Evolutionary conservation across 1,140 invertebrate genomes (phyloP).

Genomic region (Drosophila watanabei): DNA sequence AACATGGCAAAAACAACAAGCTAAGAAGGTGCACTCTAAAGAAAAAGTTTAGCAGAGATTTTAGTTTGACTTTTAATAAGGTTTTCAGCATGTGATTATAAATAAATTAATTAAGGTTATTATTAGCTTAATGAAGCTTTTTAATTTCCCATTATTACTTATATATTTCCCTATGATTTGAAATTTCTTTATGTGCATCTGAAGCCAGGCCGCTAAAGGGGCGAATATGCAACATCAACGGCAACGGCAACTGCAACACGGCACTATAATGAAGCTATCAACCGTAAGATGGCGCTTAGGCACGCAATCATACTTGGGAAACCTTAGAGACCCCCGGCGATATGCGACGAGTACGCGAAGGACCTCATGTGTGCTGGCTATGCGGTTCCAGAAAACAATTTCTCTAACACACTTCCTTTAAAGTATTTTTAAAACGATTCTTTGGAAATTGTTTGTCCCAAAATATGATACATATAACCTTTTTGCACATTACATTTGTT

Average conservation of each 20-base stretch:
- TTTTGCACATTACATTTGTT: not conserved
- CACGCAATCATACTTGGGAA: slow-evolving; percentile 76
- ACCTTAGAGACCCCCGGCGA: slow-evolving; percentile 38
- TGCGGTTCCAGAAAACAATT: not conserved
- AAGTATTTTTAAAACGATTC: not conserved
- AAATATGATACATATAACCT: not conserved
- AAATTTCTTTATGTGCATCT: not conserved
- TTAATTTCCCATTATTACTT: too few relatives aligned
- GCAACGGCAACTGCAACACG: slow-evolving; percentile 53
- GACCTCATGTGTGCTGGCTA: not conserved
- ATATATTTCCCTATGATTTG: not conserved
- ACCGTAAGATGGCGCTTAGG: slow-evolving; percentile 81
- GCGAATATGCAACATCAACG: slow-evolving; percentile 42
- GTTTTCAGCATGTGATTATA: not conserved
- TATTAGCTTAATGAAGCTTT: not conserved
- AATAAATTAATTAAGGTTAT: too few relatives aligned
- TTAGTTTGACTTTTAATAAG: not conserved
- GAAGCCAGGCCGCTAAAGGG: slow-evolving; percentile 5
- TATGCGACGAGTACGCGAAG: slow-evolving; percentile 11
- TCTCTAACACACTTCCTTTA: not conserved
- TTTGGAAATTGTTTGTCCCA: not conserved
- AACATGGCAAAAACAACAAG: slow-evolving; percentile 56
- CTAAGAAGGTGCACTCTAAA: not conserved
- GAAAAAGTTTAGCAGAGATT: not conserved
- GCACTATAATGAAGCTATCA: slow-evolving; percentile 82